These are phyloP conservation scores for Polymixis flavicincta DNA, from an alignment of 2,888 invertebrate species.

Conservation along the genomic window DNA sequence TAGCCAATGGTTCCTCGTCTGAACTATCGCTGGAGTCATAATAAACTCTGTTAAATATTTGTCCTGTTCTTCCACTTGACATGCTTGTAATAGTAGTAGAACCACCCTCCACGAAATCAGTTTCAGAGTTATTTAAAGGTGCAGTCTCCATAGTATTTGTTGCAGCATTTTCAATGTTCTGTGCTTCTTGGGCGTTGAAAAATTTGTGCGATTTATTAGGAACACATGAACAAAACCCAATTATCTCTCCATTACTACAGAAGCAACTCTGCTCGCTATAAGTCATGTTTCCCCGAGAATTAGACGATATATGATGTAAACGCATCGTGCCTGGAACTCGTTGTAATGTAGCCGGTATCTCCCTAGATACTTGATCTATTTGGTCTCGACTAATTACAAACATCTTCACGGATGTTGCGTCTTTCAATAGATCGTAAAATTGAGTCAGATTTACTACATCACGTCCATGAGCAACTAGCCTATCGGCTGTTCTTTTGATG, in stretches of 20 bases:
- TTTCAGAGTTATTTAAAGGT: slow-evolving; percentile 42
- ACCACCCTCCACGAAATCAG: slow-evolving; percentile 41
- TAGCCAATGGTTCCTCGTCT: slow-evolving; percentile 40
- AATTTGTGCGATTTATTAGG: too few relatives aligned
- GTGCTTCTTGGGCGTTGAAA: neutral
- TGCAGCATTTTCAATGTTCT: slow-evolving; percentile 42
- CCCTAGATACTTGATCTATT: slow-evolving; percentile 39
- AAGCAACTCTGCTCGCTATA: slow-evolving; percentile 37
- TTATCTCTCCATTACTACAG: slow-evolving; percentile 29
- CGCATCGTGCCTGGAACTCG: slow-evolving; percentile 23
- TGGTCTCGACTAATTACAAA: slow-evolving; percentile 42
- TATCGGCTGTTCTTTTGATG: slow-evolving; percentile 46
- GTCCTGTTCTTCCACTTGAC: slow-evolving; percentile 38
- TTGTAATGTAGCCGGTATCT: slow-evolving; percentile 32
- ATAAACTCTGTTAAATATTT: slow-evolving; percentile 42
- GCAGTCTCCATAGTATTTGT: slow-evolving; percentile 33
- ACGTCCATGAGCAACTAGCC: slow-evolving; percentile 45
- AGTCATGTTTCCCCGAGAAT: slow-evolving; percentile 21
- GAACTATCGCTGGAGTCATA: slow-evolving; percentile 42
- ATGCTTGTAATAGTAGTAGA: slow-evolving; percentile 40
- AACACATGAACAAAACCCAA: too few relatives aligned
- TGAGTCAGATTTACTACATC: slow-evolving; percentile 47
- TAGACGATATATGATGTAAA: slow-evolving; percentile 44
- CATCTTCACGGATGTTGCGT: slow-evolving; percentile 38
- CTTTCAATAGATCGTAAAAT: slow-evolving; percentile 45